Evolutionary conservation across 2,113 vertebrate genomes (phyloP).

Genomic region (Hydropotes inermis): DNA sequence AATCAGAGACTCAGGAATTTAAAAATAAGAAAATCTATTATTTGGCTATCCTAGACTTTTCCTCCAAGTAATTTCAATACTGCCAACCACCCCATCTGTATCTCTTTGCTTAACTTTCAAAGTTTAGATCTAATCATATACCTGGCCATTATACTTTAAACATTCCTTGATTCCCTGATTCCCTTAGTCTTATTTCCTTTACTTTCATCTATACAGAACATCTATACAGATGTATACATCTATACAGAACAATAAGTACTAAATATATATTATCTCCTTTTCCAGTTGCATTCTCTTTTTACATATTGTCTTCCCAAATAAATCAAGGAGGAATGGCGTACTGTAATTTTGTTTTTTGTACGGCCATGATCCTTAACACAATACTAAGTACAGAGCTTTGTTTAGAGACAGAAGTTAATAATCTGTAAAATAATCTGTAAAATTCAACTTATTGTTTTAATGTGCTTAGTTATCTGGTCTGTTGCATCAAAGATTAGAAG

Average conservation of each 20-base stretch:
- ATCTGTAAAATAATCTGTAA: conserved; percentile 20
- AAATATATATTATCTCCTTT: not conserved
- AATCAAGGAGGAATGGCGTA: not conserved
- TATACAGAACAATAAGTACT: not conserved
- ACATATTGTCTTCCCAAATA: not conserved
- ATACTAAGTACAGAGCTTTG: not conserved
- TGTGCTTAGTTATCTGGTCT: conserved; percentile 19
- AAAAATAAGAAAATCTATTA: not conserved
- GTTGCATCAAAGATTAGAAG: conserved; percentile 43
- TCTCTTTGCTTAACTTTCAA: not conserved
- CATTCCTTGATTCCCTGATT: not conserved
- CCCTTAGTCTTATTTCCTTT: not conserved
- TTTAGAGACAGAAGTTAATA: conserved; percentile 2
- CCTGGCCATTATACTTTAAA: not conserved
- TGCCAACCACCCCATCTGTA: not conserved
- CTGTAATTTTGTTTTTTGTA: not conserved
- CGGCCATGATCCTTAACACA: not conserved
- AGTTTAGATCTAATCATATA: not conserved
- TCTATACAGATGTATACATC: not conserved
- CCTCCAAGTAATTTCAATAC: not conserved
- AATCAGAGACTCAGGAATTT: not conserved
- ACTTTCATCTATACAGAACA: not conserved
- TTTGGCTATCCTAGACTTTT: not conserved
- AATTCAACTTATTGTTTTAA: conserved; percentile 53
- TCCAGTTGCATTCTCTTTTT: not conserved